Percentiles rank a stretch among this genome's conserved stretches.
phyloP scores from a whole-genome alignment of 2,113 vertebrate genomes.

The Salminus brasiliensis region DNA sequence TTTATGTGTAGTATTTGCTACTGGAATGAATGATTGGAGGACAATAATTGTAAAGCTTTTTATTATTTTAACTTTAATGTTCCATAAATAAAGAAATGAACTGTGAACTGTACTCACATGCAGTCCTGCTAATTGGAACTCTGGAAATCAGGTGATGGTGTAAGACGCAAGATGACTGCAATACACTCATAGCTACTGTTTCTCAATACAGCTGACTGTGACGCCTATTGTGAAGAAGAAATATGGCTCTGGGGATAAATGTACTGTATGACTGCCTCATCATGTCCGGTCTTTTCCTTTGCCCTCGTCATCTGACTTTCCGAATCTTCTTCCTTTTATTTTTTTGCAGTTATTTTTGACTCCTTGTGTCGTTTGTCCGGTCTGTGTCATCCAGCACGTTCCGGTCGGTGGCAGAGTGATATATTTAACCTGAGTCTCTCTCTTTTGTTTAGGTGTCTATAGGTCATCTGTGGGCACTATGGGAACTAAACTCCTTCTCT shows the following conservation, averaged over 20 bases:
- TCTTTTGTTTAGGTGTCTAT: conserved; percentile 70
- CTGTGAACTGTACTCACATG: too few relatives aligned
- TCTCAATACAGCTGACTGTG: background rate
- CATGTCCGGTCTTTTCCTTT: background rate
- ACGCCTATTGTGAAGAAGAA: background rate
- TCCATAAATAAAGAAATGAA: too few relatives aligned
- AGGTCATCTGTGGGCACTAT: conserved; percentile 74
- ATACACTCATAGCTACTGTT: background rate
- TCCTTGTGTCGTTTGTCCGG: background rate
- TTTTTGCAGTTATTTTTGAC: conserved; percentile 9
- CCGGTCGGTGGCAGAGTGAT: conserved; percentile 15
- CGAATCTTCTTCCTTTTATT: background rate
- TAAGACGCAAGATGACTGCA: background rate
- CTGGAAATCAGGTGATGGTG: background rate
- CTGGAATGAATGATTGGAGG: background rate
- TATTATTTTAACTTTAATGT: too few relatives aligned
- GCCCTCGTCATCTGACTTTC: background rate
- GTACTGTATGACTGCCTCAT: background rate
- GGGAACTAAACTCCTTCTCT: conserved; percentile 72
- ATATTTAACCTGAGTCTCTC: conserved; percentile 42
- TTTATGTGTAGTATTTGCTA: too few relatives aligned
- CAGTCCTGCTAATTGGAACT: background rate
- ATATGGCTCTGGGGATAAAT: background rate
- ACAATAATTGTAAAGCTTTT: background rate
- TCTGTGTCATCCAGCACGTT: conserved; percentile 20